Evolutionary conservation across 2,888 invertebrate genomes (phyloP).

Genomic region (Ctenicera cuprea): DNA sequence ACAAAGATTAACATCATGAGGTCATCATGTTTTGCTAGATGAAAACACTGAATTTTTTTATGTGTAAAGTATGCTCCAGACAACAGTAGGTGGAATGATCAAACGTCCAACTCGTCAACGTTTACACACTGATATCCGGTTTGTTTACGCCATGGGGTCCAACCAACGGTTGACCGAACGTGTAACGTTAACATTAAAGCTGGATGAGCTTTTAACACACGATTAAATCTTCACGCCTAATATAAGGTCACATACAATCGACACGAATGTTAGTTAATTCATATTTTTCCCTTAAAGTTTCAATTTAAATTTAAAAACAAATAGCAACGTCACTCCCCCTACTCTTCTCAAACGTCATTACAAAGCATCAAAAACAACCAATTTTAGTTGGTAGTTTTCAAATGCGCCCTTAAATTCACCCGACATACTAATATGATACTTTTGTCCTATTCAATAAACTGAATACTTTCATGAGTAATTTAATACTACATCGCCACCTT

Average conservation of each 20-base stretch:
- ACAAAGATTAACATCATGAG: slow-evolving; percentile 4
- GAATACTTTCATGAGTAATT: no score
- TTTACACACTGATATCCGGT: slow-evolving; percentile 31
- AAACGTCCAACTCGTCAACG: slow-evolving; percentile 16
- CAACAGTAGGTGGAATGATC: slow-evolving; percentile 26
- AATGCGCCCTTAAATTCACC: no score
- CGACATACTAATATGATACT: no score
- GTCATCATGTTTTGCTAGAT: slow-evolving; percentile 8
- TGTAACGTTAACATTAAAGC: slow-evolving; percentile 26
- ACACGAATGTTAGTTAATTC: background rate
- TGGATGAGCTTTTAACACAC: slow-evolving; percentile 36
- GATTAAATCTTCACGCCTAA: slow-evolving; percentile 23
- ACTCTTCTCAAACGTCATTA: no score
- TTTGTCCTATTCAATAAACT: no score
- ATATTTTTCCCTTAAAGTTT: background rate
- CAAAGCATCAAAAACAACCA: no score
- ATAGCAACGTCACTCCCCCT: background rate
- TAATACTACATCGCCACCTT: no score
- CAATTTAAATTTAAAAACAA: background rate
- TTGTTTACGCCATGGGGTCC: slow-evolving; percentile 19
- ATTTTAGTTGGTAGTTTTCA: no score
- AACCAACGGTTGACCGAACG: slow-evolving; percentile 14
- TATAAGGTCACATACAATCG: background rate
- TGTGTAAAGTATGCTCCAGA: slow-evolving; percentile 4
- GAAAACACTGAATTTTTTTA: slow-evolving; percentile 8